Percentiles rank a stretch among this genome's conserved stretches.
These are phyloP conservation scores for Notarius quadriscutis DNA, from an alignment of 2,113 vertebrate genomes.

Conservation along the genomic window DNA sequence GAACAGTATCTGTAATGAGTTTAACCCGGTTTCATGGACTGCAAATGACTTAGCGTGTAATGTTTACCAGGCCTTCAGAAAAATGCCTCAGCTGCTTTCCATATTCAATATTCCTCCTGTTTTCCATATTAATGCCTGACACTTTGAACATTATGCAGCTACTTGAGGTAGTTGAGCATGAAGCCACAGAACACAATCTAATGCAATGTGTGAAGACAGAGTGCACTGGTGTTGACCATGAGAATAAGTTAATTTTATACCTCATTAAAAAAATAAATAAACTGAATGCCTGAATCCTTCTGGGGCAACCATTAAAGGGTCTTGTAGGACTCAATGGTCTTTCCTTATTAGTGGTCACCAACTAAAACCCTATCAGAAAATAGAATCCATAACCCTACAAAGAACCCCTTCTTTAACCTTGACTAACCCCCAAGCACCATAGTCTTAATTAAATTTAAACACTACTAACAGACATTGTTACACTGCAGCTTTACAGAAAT, in stretches of 20 bases:
- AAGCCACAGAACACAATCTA: not conserved
- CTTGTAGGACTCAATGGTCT: not conserved
- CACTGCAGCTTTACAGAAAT: not conserved
- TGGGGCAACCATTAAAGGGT: not conserved
- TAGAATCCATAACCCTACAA: not conserved
- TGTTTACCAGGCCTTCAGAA: slow-evolving; percentile 1
- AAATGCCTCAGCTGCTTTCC: not conserved
- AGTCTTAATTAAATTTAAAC: not conserved
- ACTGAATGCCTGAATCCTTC: not conserved
- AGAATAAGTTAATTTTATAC: not conserved
- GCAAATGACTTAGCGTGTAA: slow-evolving; percentile 8
- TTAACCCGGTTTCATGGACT: not conserved
- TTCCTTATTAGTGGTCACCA: not conserved
- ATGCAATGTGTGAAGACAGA: not conserved
- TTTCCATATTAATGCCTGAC: not conserved
- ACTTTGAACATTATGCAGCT: not conserved
- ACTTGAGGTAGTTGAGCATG: not conserved
- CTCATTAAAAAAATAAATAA: not conserved
- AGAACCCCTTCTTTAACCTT: not conserved
- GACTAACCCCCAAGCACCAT: too few species aligned
- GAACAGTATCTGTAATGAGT: slow-evolving; percentile 1
- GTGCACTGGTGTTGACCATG: not conserved
- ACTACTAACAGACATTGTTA: not conserved
- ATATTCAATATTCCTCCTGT: not conserved
- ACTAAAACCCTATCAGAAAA: not conserved